Evolutionary conservation across 2,113 vertebrate species (phyloP).

Genomic region (Fregata magnificens): DNA sequence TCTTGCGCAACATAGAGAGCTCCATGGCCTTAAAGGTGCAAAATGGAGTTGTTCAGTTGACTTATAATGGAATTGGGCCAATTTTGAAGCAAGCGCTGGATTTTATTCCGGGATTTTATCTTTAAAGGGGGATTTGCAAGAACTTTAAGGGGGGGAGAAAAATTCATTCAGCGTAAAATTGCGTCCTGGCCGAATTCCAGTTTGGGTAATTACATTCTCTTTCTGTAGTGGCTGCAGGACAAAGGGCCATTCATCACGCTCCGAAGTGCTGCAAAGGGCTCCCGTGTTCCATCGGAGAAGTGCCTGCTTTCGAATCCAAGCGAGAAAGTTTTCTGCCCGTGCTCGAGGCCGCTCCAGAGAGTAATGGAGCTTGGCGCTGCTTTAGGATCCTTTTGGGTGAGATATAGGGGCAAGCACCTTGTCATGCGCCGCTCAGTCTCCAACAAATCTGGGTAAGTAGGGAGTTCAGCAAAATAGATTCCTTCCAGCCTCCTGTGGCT

Average conservation of each 20-base stretch:
- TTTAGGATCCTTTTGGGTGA: slow-evolving; percentile 45
- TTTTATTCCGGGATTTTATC: slow-evolving; percentile 56
- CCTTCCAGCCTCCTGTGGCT: not conserved
- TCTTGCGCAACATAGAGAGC: not conserved
- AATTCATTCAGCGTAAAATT: slow-evolving; percentile 54
- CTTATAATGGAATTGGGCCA: slow-evolving; percentile 40
- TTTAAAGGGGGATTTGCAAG: slow-evolving; percentile 61
- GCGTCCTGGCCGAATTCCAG: slow-evolving; percentile 48
- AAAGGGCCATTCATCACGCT: slow-evolving; percentile 58
- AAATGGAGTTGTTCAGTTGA: slow-evolving; percentile 48
- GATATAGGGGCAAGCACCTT: not conserved
- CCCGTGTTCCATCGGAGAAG: not conserved
- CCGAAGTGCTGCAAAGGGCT: slow-evolving; percentile 52
- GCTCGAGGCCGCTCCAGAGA: not conserved
- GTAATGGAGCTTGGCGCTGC: slow-evolving; percentile 9
- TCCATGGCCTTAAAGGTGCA: slow-evolving; percentile 18
- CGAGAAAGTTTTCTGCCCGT: not conserved
- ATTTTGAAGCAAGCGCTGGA: not conserved
- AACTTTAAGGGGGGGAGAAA: not conserved
- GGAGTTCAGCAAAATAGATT: not conserved
- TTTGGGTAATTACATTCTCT: slow-evolving; percentile 54
- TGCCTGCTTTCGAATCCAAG: not conserved
- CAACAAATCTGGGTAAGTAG: slow-evolving; percentile 42
- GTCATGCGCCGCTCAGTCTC: not conserved
- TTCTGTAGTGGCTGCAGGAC: slow-evolving; percentile 56